Conservation (phyloP, 1,140 invertebrate species). For the Apolygus lucorum region DNA sequence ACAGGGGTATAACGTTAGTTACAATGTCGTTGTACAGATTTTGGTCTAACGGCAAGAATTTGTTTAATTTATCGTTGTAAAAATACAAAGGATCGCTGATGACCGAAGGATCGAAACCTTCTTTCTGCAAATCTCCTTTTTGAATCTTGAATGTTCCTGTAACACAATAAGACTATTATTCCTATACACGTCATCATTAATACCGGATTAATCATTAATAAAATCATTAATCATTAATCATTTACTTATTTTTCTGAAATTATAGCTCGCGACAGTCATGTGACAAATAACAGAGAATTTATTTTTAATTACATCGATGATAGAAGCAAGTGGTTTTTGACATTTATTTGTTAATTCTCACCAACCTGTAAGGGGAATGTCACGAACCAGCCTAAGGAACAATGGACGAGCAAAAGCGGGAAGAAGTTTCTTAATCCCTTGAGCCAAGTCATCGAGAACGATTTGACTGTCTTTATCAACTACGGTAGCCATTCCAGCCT, state of each 20-base stretch:
- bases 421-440: slow-evolving; percentile 56
- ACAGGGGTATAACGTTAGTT: slow-evolving; percentile 24
- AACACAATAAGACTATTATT: too few relatives aligned
- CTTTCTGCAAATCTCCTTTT: slow-evolving; percentile 69
- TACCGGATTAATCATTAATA: too few relatives aligned
- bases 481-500: slow-evolving; percentile 92
- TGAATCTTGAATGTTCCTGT: slow-evolving; percentile 82
- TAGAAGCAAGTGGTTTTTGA: too few relatives aligned
- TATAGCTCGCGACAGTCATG: too few relatives aligned
- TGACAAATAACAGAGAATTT: too few relatives aligned
- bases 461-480: slow-evolving; percentile 60
- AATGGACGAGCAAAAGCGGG: slow-evolving; percentile 79
- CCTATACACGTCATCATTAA: too few relatives aligned
- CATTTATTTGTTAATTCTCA: too few relatives aligned
- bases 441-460: slow-evolving; percentile 53
- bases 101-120: slow-evolving; percentile 60
- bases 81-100: slow-evolving; percentile 64
- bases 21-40: slow-evolving; percentile 55
- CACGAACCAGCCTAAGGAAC: slow-evolving; percentile 72
- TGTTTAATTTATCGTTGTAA: slow-evolving; percentile 50
- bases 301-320: too few relatives aligned
- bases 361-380: slow-evolving; percentile 77
- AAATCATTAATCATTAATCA: too few relatives aligned
- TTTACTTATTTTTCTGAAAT: too few relatives aligned
- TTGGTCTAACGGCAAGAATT: slow-evolving; percentile 52